These are phyloP conservation scores for Camponotus fellah DNA, from an alignment of 2,888 invertebrate species.

Conservation along the genomic window DNA sequence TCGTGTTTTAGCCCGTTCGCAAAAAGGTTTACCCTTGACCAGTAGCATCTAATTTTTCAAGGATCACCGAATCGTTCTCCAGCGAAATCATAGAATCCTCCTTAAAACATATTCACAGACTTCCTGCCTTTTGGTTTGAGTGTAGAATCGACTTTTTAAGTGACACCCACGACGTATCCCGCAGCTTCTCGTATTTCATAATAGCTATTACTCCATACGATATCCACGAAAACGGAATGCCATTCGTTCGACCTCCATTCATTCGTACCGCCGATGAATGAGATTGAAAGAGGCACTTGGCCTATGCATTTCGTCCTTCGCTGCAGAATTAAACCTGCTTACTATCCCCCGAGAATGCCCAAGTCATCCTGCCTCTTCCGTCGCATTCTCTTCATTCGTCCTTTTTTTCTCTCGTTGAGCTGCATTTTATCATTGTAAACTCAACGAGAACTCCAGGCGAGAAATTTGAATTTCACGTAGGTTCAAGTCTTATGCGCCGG, in stretches of 20 bases:
- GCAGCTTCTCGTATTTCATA: slow-evolving; percentile 49
- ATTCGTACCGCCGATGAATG: slow-evolving; percentile 64
- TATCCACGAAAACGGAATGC: slow-evolving; percentile 56
- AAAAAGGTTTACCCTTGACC: slow-evolving; percentile 13
- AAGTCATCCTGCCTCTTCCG: slow-evolving; percentile 21
- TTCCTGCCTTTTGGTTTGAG: slow-evolving; percentile 18
- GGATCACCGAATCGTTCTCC: slow-evolving; percentile 21
- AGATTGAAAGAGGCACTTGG: slow-evolving; percentile 66
- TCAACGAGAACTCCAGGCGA: slow-evolving; percentile 58
- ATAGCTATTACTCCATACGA: slow-evolving; percentile 60
- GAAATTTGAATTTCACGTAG: slow-evolving; percentile 83
- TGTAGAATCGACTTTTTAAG: slow-evolving; percentile 45
- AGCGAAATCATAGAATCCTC: slow-evolving; percentile 51
- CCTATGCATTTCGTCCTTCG: slow-evolving; percentile 50
- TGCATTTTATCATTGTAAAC: slow-evolving; percentile 64
- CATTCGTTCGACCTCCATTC: slow-evolving; percentile 64
- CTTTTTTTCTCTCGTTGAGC: slow-evolving; percentile 25
- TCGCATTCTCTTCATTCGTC: slow-evolving; percentile 18
- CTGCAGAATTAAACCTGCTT: slow-evolving; percentile 1
- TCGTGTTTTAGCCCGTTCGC: neutral
- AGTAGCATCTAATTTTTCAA: slow-evolving; percentile 43
- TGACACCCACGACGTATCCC: slow-evolving; percentile 46
- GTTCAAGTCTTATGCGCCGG: slow-evolving; percentile 11
- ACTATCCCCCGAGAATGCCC: slow-evolving; percentile 47
- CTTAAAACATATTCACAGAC: slow-evolving; percentile 57